A percentile compares a stretch with the other conserved stretches of the same genome.
Evolutionary conservation across 2,888 invertebrate species (phyloP).

Genomic region (Pilophorus perplexus): DNA sequence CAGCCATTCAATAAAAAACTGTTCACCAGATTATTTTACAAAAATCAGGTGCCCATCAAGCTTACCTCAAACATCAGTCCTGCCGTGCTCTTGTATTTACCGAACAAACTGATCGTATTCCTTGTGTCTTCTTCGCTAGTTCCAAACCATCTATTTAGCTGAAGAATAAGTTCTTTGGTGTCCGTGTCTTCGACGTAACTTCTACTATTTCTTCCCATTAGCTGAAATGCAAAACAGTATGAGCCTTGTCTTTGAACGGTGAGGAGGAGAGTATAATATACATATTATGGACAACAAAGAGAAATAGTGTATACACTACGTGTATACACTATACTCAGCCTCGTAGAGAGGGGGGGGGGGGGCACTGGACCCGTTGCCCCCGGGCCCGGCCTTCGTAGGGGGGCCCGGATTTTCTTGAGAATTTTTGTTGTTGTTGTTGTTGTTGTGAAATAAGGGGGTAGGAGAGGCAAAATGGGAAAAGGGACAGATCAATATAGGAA

Average conservation of each 20-base stretch:
- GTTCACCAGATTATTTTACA: too few relatives aligned
- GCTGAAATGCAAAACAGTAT: slow-evolving; percentile 48
- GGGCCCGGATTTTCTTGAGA: background rate
- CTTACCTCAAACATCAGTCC: slow-evolving; percentile 55
- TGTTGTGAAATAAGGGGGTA: too few relatives aligned
- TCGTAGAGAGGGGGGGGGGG: too few relatives aligned
- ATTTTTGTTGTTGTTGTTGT: background rate
- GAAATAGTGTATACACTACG: too few relatives aligned
- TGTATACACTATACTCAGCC: background rate
- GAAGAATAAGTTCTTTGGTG: slow-evolving; percentile 53
- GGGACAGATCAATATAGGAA: too few relatives aligned
- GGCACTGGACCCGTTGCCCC: too few relatives aligned
- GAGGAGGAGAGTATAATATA: background rate
- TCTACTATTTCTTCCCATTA: slow-evolving; percentile 50
- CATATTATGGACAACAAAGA: too few relatives aligned
- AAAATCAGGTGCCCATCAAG: too few relatives aligned
- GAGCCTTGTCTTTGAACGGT: background rate
- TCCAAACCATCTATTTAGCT: slow-evolving; percentile 58
- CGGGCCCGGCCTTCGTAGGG: too few relatives aligned
- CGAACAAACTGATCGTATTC: slow-evolving; percentile 56
- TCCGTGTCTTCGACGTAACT: slow-evolving; percentile 47
- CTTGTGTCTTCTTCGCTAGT: slow-evolving; percentile 48
- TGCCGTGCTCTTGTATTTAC: slow-evolving; percentile 57
- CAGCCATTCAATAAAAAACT: background rate
- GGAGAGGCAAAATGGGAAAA: too few relatives aligned